Evolutionary conservation across 1,140 invertebrate species (phyloP).

Genomic region (Eumaeus atala): DNA sequence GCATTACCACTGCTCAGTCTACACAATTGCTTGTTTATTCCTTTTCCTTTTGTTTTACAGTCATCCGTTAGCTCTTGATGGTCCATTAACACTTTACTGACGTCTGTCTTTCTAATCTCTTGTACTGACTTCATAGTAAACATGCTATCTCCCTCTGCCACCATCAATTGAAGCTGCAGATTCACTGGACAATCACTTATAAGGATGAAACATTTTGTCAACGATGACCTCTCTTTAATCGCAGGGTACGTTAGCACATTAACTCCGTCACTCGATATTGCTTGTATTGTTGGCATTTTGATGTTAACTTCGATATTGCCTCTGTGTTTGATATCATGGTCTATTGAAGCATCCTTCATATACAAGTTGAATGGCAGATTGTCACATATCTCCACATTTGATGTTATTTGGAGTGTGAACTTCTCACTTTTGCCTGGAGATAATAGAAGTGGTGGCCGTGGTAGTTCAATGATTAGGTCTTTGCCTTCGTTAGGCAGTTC

Average conservation of each 20-base stretch:
- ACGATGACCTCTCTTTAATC: slow-evolving; percentile 37
- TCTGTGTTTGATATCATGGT: slow-evolving; percentile 41
- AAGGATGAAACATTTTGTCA: slow-evolving; percentile 49
- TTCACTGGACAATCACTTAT: slow-evolving; percentile 52
- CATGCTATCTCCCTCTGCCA: slow-evolving; percentile 42
- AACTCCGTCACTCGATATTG: slow-evolving; percentile 50
- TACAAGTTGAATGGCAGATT: slow-evolving; percentile 42
- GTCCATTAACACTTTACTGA: slow-evolving; percentile 53
- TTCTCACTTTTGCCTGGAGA: slow-evolving; percentile 55
- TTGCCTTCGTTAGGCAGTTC: slow-evolving; percentile 29
- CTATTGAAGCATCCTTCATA: slow-evolving; percentile 52
- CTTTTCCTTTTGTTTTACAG: slow-evolving; percentile 34
- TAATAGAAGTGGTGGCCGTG: slow-evolving; percentile 48
- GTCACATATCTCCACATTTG: slow-evolving; percentile 43
- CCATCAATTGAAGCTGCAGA: slow-evolving; percentile 47
- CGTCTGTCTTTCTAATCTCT: slow-evolving; percentile 53
- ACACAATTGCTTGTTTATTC: slow-evolving; percentile 46
- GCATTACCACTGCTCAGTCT: slow-evolving; percentile 49
- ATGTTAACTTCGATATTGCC: slow-evolving; percentile 41
- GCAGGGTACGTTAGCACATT: slow-evolving; percentile 50
- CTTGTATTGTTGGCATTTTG: slow-evolving; percentile 54
- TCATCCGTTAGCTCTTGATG: slow-evolving; percentile 34
- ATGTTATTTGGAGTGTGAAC: slow-evolving; percentile 49
- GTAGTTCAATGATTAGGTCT: slow-evolving; percentile 49
- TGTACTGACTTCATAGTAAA: slow-evolving; percentile 54